These are phyloP conservation scores for Nothocercus julius DNA, from an alignment of 2,113 vertebrate species.

Conservation along the genomic window DNA sequence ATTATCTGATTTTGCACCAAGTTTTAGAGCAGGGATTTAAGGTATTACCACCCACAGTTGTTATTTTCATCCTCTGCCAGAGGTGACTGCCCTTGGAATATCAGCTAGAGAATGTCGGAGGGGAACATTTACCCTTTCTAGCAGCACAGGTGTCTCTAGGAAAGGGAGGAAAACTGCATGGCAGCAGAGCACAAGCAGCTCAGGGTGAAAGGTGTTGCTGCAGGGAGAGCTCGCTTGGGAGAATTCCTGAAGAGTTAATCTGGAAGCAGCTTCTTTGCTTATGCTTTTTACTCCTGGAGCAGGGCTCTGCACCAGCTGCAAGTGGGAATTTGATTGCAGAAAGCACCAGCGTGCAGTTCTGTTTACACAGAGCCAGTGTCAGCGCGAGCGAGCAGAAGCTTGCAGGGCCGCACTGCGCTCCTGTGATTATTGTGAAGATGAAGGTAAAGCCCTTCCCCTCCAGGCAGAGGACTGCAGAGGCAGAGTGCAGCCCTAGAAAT, in stretches of 20 bases:
- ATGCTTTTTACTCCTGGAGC: background rate
- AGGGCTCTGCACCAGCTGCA: background rate
- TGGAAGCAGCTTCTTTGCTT: background rate
- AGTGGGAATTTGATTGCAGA: background rate
- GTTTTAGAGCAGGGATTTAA: constrained; percentile 16
- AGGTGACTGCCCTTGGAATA: constrained; percentile 9
- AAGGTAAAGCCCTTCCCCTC: background rate
- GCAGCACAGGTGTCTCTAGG: background rate
- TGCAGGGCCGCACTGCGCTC: background rate
- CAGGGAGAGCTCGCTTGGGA: background rate
- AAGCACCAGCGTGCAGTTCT: background rate
- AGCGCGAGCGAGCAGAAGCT: fast-evolving
- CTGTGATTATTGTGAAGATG: background rate
- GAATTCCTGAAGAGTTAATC: background rate
- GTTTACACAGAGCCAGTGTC: background rate
- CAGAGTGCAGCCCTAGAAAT: fast-evolving
- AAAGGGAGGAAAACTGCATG: background rate
- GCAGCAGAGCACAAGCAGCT: fast-evolving
- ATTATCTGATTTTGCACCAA: background rate
- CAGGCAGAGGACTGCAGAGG: background rate
- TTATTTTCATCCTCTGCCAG: background rate
- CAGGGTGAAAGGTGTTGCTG: background rate
- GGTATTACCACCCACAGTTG: background rate
- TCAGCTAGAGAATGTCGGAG: background rate
- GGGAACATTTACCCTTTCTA: background rate